These are phyloP conservation scores for Criorhina ranunculi DNA, from an alignment of 2,888 invertebrate species.

Conservation along the genomic window DNA sequence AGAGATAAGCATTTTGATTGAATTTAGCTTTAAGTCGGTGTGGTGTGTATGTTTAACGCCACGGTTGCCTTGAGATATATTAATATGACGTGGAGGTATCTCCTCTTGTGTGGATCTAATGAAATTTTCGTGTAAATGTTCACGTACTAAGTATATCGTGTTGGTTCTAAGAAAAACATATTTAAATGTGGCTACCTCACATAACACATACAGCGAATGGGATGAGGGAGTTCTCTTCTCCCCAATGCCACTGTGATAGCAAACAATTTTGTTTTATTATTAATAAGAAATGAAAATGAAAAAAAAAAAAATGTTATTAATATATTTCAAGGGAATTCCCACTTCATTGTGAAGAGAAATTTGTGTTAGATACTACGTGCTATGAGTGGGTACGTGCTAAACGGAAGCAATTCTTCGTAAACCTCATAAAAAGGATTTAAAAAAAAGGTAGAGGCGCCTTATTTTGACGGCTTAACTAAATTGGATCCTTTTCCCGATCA, in stretches of 20 bases:
- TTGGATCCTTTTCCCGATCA: constrained; percentile 1
- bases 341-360: constrained; percentile 28
- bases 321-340: constrained; percentile 46
- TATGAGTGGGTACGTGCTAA: constrained; percentile 25
- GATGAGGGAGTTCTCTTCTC: neutral
- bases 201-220: neutral
- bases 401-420: constrained; percentile 41
- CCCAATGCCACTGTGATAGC: constrained; percentile 37
- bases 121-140: constrained; percentile 44
- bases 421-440: constrained; percentile 24
- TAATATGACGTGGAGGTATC: constrained; percentile 24
- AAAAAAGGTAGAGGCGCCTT: constrained; percentile 28
- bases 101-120: constrained; percentile 23
- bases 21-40: neutral
- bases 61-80: neutral
- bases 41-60: neutral
- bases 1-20: constrained; percentile 8
- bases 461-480: constrained; percentile 5
- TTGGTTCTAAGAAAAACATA: constrained; percentile 12
- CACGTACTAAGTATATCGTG: constrained; percentile 13
- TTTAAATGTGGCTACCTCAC: neutral
- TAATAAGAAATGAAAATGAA: constrained; percentile 30
- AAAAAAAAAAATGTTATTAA: constrained; percentile 38
- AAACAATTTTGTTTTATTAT: neutral
- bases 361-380: constrained; percentile 25